Evolutionary conservation across 2,888 invertebrate species (phyloP), one percentile per base, ranked within the genome.

Genomic region (Onthophagus sagittarius): DNA sequence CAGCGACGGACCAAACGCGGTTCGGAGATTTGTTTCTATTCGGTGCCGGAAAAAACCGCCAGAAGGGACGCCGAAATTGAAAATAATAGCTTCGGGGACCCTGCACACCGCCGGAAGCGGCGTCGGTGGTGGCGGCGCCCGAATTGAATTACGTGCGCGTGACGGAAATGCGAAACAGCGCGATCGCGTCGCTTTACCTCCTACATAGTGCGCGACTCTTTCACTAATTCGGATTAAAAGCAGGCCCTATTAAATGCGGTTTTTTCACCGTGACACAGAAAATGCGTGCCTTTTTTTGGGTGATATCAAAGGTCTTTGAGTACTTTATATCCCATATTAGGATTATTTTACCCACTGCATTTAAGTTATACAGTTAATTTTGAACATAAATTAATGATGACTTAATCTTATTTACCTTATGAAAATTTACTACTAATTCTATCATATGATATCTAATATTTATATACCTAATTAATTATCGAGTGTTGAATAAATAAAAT

Each of bases 81-180:
- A 67, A 67, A 67, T 67, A 67, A 67, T 67, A 67, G 67, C 67
- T 67, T 32, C 67, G 31, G 67, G 67, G 67, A 67, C 67, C 67
- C 31, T 5, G 23, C n/a, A n/a, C 67, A 7, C 23, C 32, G 67
- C 67, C 31, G 23, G 23, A 31, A 23, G 23, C 67, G 67, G n/a
- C 23, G 67, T 31, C 67, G 23, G n/a, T 23, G 67, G 23, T 67
- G 23, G 23, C 67, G n/a, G 67, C 67, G n/a, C 67, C 67, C 67
- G 67, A 67, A 67, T 67, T 67, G 67, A 67, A 67, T 67, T 67
- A 67, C 67, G 67, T n/a, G 32, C 31, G 67, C 67, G 67, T 67
- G 67, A 67, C 67, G 67, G 67, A 67, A 67, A 67, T 67, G 67
- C 67, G n/a, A 23, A 67, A 67, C 67, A 67, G 32, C 67, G 32